phyloP scores from a whole-genome alignment of 2,888 invertebrate genomes.

The Pomacea canaliculata region DNA sequence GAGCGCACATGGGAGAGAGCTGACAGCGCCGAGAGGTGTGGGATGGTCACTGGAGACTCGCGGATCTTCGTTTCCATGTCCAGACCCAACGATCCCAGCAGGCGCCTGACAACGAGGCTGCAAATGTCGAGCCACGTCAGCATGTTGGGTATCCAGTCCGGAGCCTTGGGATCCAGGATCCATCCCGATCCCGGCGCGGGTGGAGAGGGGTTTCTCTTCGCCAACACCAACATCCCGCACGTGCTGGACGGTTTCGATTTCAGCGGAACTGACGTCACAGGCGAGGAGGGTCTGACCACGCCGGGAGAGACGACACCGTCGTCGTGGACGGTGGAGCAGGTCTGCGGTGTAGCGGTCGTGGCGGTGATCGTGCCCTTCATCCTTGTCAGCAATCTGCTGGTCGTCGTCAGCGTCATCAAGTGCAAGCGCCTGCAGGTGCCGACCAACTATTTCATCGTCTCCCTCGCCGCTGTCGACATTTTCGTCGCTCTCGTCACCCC shows the following conservation, averaged over 20 bases:
- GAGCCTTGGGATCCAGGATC: not conserved
- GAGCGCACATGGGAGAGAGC: too few species aligned
- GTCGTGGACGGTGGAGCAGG: constrained; percentile 34
- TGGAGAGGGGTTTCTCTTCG: not conserved
- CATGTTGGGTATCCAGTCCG: too few species aligned
- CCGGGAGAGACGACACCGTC: not conserved
- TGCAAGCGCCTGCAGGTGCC: constrained; percentile 77
- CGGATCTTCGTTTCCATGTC: too few species aligned
- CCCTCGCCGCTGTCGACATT: constrained; percentile 76
- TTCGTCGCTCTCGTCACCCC: constrained; percentile 76
- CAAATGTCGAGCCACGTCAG: too few species aligned
- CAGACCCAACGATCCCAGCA: too few species aligned
- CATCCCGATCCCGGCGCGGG: not conserved
- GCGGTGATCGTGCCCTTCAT: constrained; percentile 72
- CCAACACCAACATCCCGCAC: not conserved
- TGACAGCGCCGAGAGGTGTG: too few species aligned
- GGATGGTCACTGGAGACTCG: too few species aligned
- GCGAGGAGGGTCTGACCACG: not conserved
- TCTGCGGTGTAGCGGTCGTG: constrained; percentile 36
- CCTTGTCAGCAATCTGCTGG: constrained; percentile 75
- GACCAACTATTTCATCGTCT: constrained; percentile 76
- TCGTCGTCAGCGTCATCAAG: constrained; percentile 75
- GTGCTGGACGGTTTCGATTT: not conserved
- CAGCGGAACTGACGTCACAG: not conserved
- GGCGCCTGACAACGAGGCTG: too few species aligned